Evolutionary conservation across 2,113 vertebrate genomes (phyloP), one percentile per base, ranked within the genome.

Genomic region (Festucalex cinctus): DNA sequence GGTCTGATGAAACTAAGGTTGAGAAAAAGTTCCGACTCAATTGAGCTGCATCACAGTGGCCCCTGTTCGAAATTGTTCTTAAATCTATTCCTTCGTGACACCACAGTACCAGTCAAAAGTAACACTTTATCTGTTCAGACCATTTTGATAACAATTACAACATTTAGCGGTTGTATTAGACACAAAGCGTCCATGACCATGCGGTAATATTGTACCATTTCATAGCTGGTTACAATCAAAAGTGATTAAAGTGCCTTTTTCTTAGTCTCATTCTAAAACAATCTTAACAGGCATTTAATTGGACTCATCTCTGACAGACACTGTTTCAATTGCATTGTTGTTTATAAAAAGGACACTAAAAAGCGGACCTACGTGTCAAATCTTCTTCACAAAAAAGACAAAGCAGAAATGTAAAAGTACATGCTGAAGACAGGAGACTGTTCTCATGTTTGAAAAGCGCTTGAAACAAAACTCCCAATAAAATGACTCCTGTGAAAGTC

Each of bases 401-500:
- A 16, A 62, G 37, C 32, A 32, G 37, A 79, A 74, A 57, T 71
- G 0, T 73, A 62, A 32, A 5, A 63, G 60, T 59, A 41, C 17
- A 73, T 84, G 86, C 85, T 88, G 88, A 85, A 85, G 84, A 80
- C 86, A 80, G 76, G 85, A 85, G 83, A 77, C 51, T 60, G n/a
- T 66, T 49, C 78, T 80, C 73, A 85, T 35, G 51, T 24, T 59
- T 43, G 58, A 67, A 73, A 57, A 68, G 78, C 78, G 76, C 80
- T 79, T 71, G 64, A 74, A 68, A 66, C 65, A 76, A 83, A 80
- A 79, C 77, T 72, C 75, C 74, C 54, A 88, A 88, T 87, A 89
- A 87, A 66, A 69, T 70, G 77, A 62, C 66, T 74, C 74, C 63
- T 68, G 72, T 82, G 78, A 66, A 74, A 54, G 62, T 49, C 60